These are phyloP conservation scores for Palythoa grandis DNA, from an alignment of 92 coral and sea anemone genomes.

Conservation along the genomic window DNA sequence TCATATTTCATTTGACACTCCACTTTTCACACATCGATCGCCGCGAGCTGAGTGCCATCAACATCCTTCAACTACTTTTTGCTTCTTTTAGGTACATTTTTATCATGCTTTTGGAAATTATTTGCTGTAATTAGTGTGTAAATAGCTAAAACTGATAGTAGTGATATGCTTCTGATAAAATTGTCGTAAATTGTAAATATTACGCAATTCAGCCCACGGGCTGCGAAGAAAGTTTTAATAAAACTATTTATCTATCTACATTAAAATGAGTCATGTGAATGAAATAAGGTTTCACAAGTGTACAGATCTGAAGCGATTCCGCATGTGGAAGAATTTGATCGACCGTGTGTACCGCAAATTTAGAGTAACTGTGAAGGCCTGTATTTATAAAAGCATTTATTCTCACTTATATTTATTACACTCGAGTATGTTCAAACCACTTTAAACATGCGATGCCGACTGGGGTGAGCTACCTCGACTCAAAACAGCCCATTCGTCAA, in stretches of 20 bases:
- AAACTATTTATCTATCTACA: no score
- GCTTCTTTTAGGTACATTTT: not conserved
- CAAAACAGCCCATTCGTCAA: not conserved
- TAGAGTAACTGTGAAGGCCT: not conserved
- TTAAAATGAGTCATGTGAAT: not conserved
- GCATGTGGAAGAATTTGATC: not conserved
- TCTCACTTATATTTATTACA: no score
- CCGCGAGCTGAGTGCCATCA: not conserved
- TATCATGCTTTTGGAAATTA: no score
- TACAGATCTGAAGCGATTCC: not conserved
- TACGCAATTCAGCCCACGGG: no score
- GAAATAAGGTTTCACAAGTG: constrained; percentile 14
- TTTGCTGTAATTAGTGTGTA: no score
- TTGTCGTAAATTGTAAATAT: no score
- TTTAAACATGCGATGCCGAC: not conserved
- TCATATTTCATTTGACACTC: not conserved
- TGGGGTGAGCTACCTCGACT: not conserved
- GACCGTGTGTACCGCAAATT: not conserved
- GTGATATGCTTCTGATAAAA: no score
- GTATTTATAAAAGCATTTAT: no score
- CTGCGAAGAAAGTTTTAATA: no score
- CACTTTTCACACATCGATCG: not conserved
- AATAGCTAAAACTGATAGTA: not conserved
- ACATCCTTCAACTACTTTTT: not conserved
- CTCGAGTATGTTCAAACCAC: constrained; percentile 9